These are phyloP conservation scores for Gorsachius goisagi DNA, from an alignment of 2,113 vertebrate species.

Conservation along the genomic window DNA sequence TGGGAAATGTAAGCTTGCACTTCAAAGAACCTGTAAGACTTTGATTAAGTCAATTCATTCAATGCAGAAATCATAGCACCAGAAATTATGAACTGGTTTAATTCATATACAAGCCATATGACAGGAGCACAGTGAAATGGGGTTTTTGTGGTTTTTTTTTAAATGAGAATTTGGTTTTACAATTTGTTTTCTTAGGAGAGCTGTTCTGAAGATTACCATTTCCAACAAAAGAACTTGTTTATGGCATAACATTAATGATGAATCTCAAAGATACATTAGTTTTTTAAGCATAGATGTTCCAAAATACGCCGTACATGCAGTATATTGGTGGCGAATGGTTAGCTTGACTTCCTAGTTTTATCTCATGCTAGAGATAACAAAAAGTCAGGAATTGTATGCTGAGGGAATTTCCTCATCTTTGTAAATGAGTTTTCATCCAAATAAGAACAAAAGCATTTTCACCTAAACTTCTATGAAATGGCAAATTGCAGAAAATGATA, in stretches of 20 bases:
- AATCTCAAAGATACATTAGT: background rate
- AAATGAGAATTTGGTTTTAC: background rate
- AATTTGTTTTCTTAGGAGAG: background rate
- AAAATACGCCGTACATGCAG: background rate
- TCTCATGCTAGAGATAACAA: background rate
- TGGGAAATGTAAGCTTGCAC: background rate
- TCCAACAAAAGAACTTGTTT: background rate
- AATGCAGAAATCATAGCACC: background rate
- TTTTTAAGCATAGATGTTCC: background rate
- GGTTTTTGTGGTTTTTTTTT: rapidly evolving
- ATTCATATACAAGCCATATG: background rate
- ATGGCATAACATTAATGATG: background rate
- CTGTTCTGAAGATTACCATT: background rate
- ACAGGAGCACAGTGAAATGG: background rate
- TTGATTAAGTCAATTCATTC: background rate
- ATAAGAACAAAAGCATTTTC: background rate
- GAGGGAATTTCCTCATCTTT: background rate
- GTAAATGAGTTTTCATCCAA: background rate
- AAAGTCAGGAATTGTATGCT: background rate
- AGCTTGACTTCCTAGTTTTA: background rate
- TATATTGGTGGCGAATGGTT: background rate
- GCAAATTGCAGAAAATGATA: background rate
- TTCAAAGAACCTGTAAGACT: background rate
- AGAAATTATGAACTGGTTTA: background rate
- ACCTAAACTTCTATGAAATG: background rate